phyloP scores from a whole-genome alignment of 2,797 vertebrate genomes.

The Staurois parvus region DNA sequence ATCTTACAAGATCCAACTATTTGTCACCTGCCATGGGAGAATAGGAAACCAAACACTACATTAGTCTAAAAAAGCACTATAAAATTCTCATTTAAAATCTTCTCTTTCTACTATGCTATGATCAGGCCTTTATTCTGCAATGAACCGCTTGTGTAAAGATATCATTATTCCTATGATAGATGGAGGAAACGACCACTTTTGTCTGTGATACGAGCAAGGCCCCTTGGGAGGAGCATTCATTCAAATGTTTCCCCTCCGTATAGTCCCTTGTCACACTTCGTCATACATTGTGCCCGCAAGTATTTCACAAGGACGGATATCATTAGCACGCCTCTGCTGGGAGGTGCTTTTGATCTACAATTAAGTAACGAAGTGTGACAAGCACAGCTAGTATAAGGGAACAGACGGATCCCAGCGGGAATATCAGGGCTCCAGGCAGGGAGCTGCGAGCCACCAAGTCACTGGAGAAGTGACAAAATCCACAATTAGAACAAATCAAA shows the following conservation, averaged over 20 bases:
- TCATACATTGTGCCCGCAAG: constrained; percentile 34
- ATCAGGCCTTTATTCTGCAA: background rate
- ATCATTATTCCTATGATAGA: constrained; percentile 28
- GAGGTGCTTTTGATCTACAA: constrained; percentile 58
- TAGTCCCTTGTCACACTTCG: constrained; percentile 38
- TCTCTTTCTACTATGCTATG: background rate
- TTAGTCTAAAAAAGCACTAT: too few species aligned
- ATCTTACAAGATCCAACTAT: too few species aligned
- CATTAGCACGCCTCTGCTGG: constrained; percentile 52
- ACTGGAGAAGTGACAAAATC: constrained; percentile 50
- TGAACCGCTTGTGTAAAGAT: background rate
- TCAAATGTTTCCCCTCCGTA: constrained; percentile 20
- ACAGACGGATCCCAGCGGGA: constrained; percentile 40
- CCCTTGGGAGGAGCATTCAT: constrained; percentile 29
- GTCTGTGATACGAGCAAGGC: background rate
- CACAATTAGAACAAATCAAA: constrained; percentile 56
- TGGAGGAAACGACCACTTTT: background rate
- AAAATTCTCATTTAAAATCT: background rate
- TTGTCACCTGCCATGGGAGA: too few species aligned
- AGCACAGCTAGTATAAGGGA: constrained; percentile 38
- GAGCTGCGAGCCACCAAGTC: constrained; percentile 16
- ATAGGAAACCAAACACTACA: too few species aligned
- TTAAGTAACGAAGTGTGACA: constrained; percentile 59
- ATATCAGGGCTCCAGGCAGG: constrained; percentile 48
- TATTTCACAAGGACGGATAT: constrained; percentile 48